Evolutionary conservation across 1,140 invertebrate genomes (phyloP), one percentile per base, ranked within the genome.

Genomic region (Camponotus floridanus): DNA sequence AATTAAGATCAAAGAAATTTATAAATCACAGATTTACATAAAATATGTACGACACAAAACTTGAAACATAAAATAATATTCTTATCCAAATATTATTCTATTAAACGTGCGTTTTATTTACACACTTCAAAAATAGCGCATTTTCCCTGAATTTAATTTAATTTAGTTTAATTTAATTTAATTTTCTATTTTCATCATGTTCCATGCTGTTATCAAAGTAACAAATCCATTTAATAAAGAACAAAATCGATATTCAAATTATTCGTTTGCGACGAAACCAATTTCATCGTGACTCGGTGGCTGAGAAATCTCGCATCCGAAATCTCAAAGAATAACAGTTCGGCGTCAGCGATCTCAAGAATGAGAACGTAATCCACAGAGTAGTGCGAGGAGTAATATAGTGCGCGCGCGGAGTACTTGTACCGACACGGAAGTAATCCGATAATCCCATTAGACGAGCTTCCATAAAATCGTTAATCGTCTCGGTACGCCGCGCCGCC

Each of bases 401-500:
- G 64, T 39, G 76, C 70, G 76, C 59, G 55, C 64, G 59, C 18
- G 76, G 55, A 90, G 76, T 85, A 90, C 76, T 87, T 71, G 86
- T 65, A 85, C 86, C 88, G 86, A 88, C 88, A 88, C 71, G 88
- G 65, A 83, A 90, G 83, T 90, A 90, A 90, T 90, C 89, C 83
- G 89, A 90, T 90, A 90, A 90, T 88, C 89, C 88, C 76, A 90
- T 90, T 86, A 90, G 88, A 88, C 86, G 88, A 45, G 89, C 76
- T 86, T 87, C 88, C 88, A 90, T 90, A 90, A 90, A 90, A 90
- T 90, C 89, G 88, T 90, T 90, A 90, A 90, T 87, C 88, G 83
- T 73, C 48, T 51, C 80, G 76, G 74, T 73, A 76, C 62, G 78
- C 76, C 76, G 48, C 48, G 76, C 74, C 68, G 26, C 67, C 85